Base-by-base conservation (phyloP, 2,888 invertebrate genomes). In the Phengaris arion region DNA sequence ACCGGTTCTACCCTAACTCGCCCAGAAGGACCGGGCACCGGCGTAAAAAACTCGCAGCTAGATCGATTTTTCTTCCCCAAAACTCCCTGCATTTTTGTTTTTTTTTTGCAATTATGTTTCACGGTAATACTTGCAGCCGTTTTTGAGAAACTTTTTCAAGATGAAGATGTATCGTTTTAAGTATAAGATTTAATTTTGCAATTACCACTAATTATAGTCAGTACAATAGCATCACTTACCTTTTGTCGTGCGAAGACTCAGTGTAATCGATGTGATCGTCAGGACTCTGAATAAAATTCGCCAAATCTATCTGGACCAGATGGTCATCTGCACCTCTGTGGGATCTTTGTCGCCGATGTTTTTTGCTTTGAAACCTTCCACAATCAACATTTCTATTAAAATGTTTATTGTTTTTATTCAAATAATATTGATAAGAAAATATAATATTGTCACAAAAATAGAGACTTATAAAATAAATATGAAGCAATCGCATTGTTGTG, bases 301-400 rank as follows among this genome's bases (percentile, higher is more conserved):
- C 85, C 4, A 90, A 82, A 78, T 90, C 88, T 74, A 90, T 86
- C 59, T 85, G 83, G 0, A 83, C 83, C 10, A 85, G 76, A 4
- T 22, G 22, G 22, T 82, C 81, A 10, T 81, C 82, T 10, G 81
- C 83, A 46, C 82, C 83, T 51, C 82, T 84, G 54, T 82, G 46
- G 12, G 73, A 69, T 45, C 79, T 80, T 72, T 77, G 77, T 12
- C 78, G 78, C 10, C 78, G 80, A 7, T 79, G 77, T 77, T 78
- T 78, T 35, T 68, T 35, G 52, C 69, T 35, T 15, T 52, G 74
- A 75, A 74, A 74, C 75, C 70, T 59, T 15, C 68, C 68, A 15
- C 15, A 35, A 22, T 48, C 55, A 15, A 22, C 1, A 48, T 48
- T 74, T 64, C 59, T 76, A 35, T 76, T 76, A 6, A 64, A 46